phyloP scores from a whole-genome alignment of 2,888 invertebrate genomes.

The Apotomis betuletana region DNA sequence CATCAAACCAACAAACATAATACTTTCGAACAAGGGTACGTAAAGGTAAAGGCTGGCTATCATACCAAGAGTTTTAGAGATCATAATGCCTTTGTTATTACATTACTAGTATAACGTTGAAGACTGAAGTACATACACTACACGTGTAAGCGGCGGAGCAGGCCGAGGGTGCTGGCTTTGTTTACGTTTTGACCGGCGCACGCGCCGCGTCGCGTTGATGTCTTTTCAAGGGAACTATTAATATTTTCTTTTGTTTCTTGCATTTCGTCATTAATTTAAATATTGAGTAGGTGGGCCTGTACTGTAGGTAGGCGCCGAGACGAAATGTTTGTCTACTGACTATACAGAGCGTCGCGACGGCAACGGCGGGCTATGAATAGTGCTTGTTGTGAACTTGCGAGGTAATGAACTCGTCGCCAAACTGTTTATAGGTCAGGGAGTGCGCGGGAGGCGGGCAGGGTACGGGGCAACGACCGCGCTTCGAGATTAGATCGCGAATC shows the following conservation, averaged over 20 bases:
- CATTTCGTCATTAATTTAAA: neutral
- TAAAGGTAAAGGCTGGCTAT: too few relatives aligned
- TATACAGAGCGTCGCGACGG: neutral
- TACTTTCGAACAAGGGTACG: too few relatives aligned
- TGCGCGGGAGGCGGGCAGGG: slow-evolving; percentile 25
- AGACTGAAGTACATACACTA: too few relatives aligned
- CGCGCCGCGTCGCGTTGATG: slow-evolving; percentile 28
- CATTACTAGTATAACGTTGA: too few relatives aligned
- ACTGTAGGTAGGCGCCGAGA: neutral
- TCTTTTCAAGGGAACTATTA: slow-evolving; percentile 30
- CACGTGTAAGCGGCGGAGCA: too few relatives aligned
- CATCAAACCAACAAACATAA: too few relatives aligned
- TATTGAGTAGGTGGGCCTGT: neutral
- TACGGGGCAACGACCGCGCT: slow-evolving; percentile 68
- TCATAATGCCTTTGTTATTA: too few relatives aligned
- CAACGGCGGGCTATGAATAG: slow-evolving; percentile 4
- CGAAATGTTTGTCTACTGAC: neutral
- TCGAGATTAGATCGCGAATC: slow-evolving; percentile 47
- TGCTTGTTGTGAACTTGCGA: slow-evolving; percentile 33
- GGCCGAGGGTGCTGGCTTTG: neutral
- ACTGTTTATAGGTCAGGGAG: slow-evolving; percentile 36
- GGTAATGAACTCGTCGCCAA: slow-evolving; percentile 35
- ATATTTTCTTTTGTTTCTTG: neutral
- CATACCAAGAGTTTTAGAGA: too few relatives aligned
- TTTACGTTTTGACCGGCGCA: neutral